Evolutionary conservation across 2,113 vertebrate genomes (phyloP), one percentile per base, ranked within the genome.

Genomic region (Syngnathus scovelli): DNA sequence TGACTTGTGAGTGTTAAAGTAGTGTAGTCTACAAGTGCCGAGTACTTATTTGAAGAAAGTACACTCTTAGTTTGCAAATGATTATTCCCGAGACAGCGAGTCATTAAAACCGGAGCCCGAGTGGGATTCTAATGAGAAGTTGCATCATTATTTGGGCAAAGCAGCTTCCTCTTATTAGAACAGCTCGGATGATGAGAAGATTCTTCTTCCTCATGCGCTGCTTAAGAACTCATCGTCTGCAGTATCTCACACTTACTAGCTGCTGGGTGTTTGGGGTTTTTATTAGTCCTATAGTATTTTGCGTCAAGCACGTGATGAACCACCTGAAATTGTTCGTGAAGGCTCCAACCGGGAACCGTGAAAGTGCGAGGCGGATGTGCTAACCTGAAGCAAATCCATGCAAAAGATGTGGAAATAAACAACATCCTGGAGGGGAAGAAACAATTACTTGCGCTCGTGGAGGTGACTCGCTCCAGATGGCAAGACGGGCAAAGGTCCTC

Each of bases 401-500:
- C 16, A 54, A 43, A 76, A 74, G 54, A 27, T 5, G 56, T 70
- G 18, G 33, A 21, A 52, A 66, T 66, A 74, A 70, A 67, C 55
- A 36, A 36, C 55, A 58, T 72, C 74, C 70, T 61, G 41, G 1
- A 76, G 55, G 68, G 72, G 67, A 75, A 67, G 70, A 73, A 58
- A 58, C 23, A 58, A 58, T 58, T 78, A 75, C 71, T 39, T 69
- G 44, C 64, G 67, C 69, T 75, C 69, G 69, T 72, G 70, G 61
- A 66, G 72, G 62, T 67, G 77, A 84, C 81, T 81, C 80, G 82
- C 75, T 65, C 68, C 77, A 84, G 83, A 83, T 83, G 83, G 77
- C 72, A 56, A 65, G 68, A 69, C 37, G 67, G 83, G 67, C 69
- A 18, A 68, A 51, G 66, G 70, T 71, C 68, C 21, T 55, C 39